These are phyloP conservation scores for Hemithea aestivaria DNA, from an alignment of 2,888 invertebrate species.

Conservation along the genomic window DNA sequence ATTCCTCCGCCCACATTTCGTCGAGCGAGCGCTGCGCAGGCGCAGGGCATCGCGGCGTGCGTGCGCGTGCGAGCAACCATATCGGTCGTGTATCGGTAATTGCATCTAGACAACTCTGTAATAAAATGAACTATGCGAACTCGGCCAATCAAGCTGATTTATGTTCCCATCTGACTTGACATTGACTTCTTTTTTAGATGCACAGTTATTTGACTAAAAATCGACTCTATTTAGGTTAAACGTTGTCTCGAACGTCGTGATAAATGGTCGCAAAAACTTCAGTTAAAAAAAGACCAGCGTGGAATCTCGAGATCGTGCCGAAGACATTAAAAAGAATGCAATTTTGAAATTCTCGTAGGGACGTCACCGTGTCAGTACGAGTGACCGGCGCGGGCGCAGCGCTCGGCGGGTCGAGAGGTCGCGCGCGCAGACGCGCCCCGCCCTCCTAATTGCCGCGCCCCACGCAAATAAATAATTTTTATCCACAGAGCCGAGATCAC, in stretches of 20 bases:
- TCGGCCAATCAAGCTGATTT: too few species aligned
- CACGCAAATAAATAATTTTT: slow-evolving; percentile 79
- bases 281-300: slow-evolving; percentile 25
- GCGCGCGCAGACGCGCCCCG: slow-evolving; percentile 68
- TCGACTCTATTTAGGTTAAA: not conserved
- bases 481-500: slow-evolving; percentile 63
- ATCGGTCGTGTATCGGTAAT: slow-evolving; percentile 54
- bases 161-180: not conserved
- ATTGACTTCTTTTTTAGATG: not conserved
- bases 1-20: slow-evolving; percentile 57
- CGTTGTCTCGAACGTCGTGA: not conserved
- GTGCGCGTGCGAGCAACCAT: slow-evolving; percentile 28
- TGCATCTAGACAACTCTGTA: slow-evolving; percentile 42
- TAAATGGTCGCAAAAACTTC: slow-evolving; percentile 12
- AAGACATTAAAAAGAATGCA: slow-evolving; percentile 42
- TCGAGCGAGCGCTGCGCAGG: slow-evolving; percentile 31
- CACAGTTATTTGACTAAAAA: too few species aligned
- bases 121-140: slow-evolving; percentile 28
- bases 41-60: slow-evolving; percentile 29
- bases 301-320: slow-evolving; percentile 50
- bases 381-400: slow-evolving; percentile 31
- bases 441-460: slow-evolving; percentile 77
- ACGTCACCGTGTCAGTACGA: slow-evolving; percentile 49
- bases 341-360: slow-evolving; percentile 54
- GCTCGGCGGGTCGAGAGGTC: slow-evolving; percentile 62